A percentile compares a stretch with the other conserved stretches of the same genome.
Conservation (phyloP, 2,888 invertebrate genomes). For the Peribatodes rhomboidaria region DNA sequence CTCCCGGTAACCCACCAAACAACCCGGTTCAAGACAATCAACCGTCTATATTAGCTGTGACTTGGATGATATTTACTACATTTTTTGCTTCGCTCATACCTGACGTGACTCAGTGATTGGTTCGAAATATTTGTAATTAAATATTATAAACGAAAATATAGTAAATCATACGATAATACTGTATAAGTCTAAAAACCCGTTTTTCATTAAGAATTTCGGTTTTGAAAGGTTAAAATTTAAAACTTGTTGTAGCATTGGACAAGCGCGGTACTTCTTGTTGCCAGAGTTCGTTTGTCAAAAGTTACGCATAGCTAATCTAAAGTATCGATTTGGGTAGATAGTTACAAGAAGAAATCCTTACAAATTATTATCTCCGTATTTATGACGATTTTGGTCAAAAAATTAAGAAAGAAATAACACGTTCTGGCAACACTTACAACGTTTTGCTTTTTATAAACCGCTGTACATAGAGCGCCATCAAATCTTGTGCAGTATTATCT, state of each 20-base stretch:
- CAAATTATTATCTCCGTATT: too few species aligned
- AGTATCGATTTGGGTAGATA: too few species aligned
- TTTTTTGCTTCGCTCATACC: slow-evolving; percentile 98
- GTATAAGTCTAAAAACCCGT: background rate
- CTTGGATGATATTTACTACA: slow-evolving; percentile 96
- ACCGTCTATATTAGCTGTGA: slow-evolving; percentile 88
- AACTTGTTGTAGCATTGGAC: background rate
- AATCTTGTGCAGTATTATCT: slow-evolving; percentile 16
- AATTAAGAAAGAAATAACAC: too few species aligned
- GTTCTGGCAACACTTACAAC: background rate
- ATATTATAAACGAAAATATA: background rate
- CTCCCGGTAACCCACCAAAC: slow-evolving; percentile 55
- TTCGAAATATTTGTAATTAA: slow-evolving; percentile 9
- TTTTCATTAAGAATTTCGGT: background rate
- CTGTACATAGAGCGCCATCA: background rate
- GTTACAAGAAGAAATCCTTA: too few species aligned
- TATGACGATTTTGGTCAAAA: too few species aligned
- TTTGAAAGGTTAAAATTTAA: background rate
- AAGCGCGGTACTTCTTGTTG: background rate
- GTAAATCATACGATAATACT: slow-evolving; percentile 6
- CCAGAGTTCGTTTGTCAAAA: too few species aligned
- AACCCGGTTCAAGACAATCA: slow-evolving; percentile 56
- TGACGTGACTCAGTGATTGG: slow-evolving; percentile 88
- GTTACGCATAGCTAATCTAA: too few species aligned
- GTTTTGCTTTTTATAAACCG: background rate